phyloP scores from a whole-genome alignment of 2,888 invertebrate species.

The Heliconius cydno region DNA sequence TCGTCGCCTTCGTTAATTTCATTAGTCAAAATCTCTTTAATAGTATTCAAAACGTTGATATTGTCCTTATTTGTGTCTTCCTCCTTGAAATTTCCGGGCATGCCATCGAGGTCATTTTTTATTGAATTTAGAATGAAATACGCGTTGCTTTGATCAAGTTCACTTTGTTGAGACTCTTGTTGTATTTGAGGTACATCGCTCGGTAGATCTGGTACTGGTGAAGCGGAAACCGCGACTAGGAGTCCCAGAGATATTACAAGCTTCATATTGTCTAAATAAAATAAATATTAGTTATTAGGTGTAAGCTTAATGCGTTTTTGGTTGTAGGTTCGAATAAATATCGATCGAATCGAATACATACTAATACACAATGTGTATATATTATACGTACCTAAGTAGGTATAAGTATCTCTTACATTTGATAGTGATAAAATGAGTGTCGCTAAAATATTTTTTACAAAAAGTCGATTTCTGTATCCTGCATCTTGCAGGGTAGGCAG shows the following conservation, averaged over 20 bases:
- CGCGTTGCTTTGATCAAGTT: neutral
- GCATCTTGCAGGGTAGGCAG: too few relatives aligned
- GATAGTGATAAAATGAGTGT: too few relatives aligned
- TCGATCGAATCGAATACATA: too few relatives aligned
- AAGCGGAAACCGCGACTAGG: conserved; percentile 60
- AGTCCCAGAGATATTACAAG: conserved; percentile 62
- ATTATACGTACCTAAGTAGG: too few relatives aligned
- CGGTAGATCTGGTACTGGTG: conserved; percentile 45
- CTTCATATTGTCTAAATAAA: conserved; percentile 67
- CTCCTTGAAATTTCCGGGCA: neutral
- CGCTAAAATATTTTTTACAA: too few relatives aligned
- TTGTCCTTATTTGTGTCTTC: neutral
- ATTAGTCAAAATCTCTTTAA: neutral
- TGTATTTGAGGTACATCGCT: conserved; percentile 20
- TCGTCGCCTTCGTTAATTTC: neutral
- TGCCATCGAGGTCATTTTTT: neutral
- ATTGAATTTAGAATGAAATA: conserved; percentile 1
- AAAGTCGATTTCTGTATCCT: too few relatives aligned
- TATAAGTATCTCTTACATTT: too few relatives aligned
- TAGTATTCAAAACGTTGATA: neutral
- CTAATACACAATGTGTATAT: too few relatives aligned
- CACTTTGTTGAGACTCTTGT: conserved; percentile 1
- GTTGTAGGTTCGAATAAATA: too few relatives aligned
- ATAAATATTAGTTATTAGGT: neutral
- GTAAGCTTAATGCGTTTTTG: neutral